Evolutionary conservation across 53 echinoderm and acorn worm species (phyloP).

Genomic region (Glandiceps talaboti): DNA sequence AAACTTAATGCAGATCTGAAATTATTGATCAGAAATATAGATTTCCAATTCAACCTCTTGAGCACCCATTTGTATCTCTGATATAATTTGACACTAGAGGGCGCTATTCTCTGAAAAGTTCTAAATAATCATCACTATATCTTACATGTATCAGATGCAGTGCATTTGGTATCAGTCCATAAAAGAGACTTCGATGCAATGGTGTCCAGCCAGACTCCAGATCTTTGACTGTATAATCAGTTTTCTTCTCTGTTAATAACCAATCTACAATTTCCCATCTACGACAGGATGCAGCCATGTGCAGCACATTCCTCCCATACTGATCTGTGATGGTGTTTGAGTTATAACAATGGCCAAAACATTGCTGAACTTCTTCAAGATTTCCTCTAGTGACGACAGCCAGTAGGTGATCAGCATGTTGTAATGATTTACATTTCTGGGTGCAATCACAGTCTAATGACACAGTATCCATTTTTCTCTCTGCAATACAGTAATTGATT

Average conservation of each 20-base stretch:
- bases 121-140: too few relatives aligned
- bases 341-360: slow-evolving; percentile 37
- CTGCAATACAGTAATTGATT: too few relatives aligned
- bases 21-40: too few relatives aligned
- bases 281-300: slow-evolving; percentile 81
- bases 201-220: slow-evolving; percentile 89
- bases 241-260: slow-evolving; percentile 49
- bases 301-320: slow-evolving; percentile 60
- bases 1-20: too few relatives aligned
- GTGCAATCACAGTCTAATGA: slow-evolving; percentile 31
- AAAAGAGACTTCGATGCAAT: slow-evolving; percentile 85
- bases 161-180: slow-evolving; percentile 71
- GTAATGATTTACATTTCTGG: slow-evolving; percentile 48
- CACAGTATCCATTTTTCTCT: background rate
- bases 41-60: too few relatives aligned
- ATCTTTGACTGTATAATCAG: slow-evolving; percentile 41
- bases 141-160: slow-evolving; percentile 83
- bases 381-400: slow-evolving; percentile 45
- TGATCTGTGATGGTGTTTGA: slow-evolving; percentile 54
- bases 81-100: too few relatives aligned
- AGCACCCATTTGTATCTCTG: too few relatives aligned
- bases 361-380: slow-evolving; percentile 50
- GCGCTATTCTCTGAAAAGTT: too few relatives aligned
- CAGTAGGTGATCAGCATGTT: slow-evolving; percentile 50
- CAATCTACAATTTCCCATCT: slow-evolving; percentile 69